Base-by-base conservation (phyloP, 64 coral and sea anemone species). In the Platygyra sinensis region DNA sequence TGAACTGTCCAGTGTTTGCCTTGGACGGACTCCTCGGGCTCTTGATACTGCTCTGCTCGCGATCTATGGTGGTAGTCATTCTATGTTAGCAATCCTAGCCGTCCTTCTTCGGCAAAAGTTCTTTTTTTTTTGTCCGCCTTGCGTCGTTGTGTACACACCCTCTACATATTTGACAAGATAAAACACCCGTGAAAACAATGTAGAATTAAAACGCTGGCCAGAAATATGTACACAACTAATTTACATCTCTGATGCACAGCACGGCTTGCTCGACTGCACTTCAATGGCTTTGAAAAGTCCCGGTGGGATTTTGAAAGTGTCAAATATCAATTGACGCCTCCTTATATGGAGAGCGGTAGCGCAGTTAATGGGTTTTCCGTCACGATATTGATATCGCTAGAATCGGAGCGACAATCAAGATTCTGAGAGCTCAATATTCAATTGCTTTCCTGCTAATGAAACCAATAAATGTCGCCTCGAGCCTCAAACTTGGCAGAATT, bases 241-340 rank as follows among this genome's bases (percentile, higher is more conserved):
- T 85, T 85, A 85, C 81, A 85, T 85, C 62, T 69, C 20, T 62
- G 38, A 31, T 38, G 60, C 22, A 10, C 25, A 18, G 55, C 50
- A 25, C 55, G 54, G n/a, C 3, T 30, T 27, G 78, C 80, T 65
- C 80, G 31, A 82, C 19, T 82, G 80, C 80, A 63, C 10, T 62
- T 81, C n/a, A 81, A 82, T 82, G 80, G 59, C 30, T 62, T 82
- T 59, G 62, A 50, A 38, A 22, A 10, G 60, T 50, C 31, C 36
- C 33, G 62, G 10, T 49, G 62, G 60, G 81, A 71, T 49, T 85
- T 69, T 42, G 62, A 71, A 85, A 85, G 81, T 27, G 63, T 72
- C 81, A 85, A 81, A 85, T 85, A 85, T 85, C 63, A 85, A 85
- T 85, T 85, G 62, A 85, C 62, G 81, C 62, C n/a, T 85, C 81